Conservation (phyloP, 2,888 invertebrate species). For the Homarus gammarus region DNA sequence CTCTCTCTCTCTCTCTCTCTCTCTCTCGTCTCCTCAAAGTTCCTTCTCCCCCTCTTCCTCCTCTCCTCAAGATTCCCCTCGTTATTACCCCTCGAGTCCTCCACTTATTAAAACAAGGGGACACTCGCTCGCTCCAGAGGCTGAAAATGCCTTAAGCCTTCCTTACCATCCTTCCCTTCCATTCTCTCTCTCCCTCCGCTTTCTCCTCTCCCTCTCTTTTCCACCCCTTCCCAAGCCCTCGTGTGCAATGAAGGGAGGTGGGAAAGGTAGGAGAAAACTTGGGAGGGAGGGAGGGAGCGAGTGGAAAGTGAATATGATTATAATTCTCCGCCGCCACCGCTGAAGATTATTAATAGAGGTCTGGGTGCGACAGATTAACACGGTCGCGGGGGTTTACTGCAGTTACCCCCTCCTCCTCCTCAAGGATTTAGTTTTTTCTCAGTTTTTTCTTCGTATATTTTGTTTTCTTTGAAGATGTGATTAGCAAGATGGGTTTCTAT, state of each 20-base stretch:
- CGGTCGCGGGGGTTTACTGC: neutral
- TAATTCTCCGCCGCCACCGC: neutral
- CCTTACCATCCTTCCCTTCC: no score
- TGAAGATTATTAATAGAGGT: constrained; percentile 6
- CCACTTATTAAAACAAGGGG: no score
- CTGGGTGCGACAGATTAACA: constrained; percentile 6
- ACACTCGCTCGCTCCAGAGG: no score
- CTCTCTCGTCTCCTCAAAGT: neutral
- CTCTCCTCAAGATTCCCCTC: no score
- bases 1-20: neutral
- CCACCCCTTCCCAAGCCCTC: neutral
- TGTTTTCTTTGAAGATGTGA: no score
- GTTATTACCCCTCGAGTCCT: no score
- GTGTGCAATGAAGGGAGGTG: no score
- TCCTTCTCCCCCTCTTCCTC: no score
- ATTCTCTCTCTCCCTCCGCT: no score
- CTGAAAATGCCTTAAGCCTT: no score
- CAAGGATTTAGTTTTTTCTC: neutral
- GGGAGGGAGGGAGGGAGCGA: neutral
- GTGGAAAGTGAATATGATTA: neutral
- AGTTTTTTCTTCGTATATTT: neutral
- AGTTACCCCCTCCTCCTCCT: neutral
- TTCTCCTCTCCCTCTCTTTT: neutral
- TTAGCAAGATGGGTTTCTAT: no score
- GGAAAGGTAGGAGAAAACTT: neutral